phyloP scores from a whole-genome alignment of 2,797 vertebrate genomes.

The Sebastes glaucus region DNA sequence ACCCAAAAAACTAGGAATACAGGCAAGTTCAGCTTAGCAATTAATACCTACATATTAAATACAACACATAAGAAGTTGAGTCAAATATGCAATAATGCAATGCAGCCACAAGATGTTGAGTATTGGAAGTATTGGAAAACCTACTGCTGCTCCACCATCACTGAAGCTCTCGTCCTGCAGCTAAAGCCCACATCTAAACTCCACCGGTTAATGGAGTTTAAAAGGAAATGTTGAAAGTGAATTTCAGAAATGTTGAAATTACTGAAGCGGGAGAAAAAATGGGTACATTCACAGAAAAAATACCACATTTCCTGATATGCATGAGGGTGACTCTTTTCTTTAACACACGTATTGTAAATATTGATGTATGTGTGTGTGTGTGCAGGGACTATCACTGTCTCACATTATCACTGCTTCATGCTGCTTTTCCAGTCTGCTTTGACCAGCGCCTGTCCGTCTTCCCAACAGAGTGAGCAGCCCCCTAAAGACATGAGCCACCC shows the following conservation, averaged over 20 bases:
- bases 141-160: neutral
- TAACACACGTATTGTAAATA: neutral
- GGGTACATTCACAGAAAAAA: neutral
- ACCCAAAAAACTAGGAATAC: too few relatives aligned
- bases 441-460: slow-evolving; percentile 70
- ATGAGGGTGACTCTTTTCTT: slow-evolving; percentile 5
- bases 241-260: neutral
- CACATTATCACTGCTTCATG: slow-evolving; percentile 62
- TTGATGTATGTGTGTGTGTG: slow-evolving; percentile 23
- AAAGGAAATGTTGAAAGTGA: neutral
- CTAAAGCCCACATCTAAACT: neutral
- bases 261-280: neutral
- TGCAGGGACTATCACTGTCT: slow-evolving; percentile 48
- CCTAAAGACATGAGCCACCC: slow-evolving; percentile 88
- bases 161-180: neutral
- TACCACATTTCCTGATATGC: neutral
- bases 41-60: too few relatives aligned
- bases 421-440: slow-evolving; percentile 72
- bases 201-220: neutral
- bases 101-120: neutral
- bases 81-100: neutral
- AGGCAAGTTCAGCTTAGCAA: too few relatives aligned
- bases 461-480: slow-evolving; percentile 87
- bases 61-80: too few relatives aligned
- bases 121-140: neutral